These are phyloP conservation scores for Apodemia zela DNA, from an alignment of 2,888 invertebrate genomes.

Conservation along the genomic window DNA sequence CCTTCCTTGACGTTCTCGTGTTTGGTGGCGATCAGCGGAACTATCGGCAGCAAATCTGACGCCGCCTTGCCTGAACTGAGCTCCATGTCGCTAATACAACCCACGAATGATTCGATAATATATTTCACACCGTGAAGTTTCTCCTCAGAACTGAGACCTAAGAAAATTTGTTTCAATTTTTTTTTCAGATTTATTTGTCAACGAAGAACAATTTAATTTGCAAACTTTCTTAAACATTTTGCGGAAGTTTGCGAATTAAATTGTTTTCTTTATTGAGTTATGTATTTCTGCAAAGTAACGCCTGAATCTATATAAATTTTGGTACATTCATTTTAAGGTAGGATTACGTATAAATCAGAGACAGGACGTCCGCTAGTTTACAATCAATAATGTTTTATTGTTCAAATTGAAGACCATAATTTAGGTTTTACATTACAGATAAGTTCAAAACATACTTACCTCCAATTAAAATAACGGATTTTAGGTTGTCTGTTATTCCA, in stretches of 20 bases:
- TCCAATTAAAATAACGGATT: constrained; percentile 93
- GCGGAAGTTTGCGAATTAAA: too few species aligned
- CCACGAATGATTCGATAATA: constrained; percentile 95
- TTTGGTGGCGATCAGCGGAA: constrained; percentile 91
- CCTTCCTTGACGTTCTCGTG: constrained; percentile 95
- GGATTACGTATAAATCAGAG: too few species aligned
- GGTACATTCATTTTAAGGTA: too few species aligned
- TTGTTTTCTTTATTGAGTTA: too few species aligned
- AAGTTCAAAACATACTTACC: constrained; percentile 73
- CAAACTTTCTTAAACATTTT: too few species aligned
- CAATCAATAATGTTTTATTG: too few species aligned
- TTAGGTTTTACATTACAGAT: too few species aligned
- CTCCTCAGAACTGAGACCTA: constrained; percentile 93
- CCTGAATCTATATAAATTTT: too few species aligned
- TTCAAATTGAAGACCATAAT: too few species aligned
- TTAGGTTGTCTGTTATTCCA: constrained; percentile 91
- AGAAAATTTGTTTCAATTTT: constrained; percentile 22
- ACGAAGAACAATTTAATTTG: too few species aligned
- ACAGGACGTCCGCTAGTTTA: too few species aligned
- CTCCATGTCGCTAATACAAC: constrained; percentile 93
- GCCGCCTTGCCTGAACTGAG: constrained; percentile 92
- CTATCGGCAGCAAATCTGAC: constrained; percentile 89
- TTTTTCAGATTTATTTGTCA: not conserved
- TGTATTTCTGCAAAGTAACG: too few species aligned
- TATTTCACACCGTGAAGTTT: constrained; percentile 94